These are phyloP conservation scores for Caenorhabditis virilis DNA, from an alignment of 2,888 invertebrate species.

Conservation along the genomic window DNA sequence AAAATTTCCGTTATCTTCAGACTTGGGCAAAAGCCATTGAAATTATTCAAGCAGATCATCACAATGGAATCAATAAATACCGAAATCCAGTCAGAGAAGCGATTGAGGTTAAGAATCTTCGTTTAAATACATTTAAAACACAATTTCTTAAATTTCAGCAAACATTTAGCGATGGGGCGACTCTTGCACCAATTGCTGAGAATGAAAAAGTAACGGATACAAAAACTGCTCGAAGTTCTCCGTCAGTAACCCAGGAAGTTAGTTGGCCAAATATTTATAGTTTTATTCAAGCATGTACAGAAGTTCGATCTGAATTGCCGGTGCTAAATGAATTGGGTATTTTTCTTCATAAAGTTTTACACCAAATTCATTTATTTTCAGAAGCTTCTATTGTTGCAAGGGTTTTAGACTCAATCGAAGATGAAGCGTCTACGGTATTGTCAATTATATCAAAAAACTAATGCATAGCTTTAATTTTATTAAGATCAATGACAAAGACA, in stretches of 20 bases:
- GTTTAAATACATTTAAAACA: too few relatives aligned
- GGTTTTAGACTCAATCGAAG: conserved; percentile 35
- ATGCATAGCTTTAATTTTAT: too few relatives aligned
- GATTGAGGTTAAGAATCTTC: too few relatives aligned
- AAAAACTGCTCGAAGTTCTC: conserved; percentile 4
- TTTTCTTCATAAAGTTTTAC: not conserved
- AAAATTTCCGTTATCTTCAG: not conserved
- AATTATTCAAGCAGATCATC: conserved; percentile 12
- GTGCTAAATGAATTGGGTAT: conserved; percentile 30
- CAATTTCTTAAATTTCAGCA: not conserved
- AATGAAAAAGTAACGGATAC: conserved; percentile 4
- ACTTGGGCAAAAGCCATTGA: conserved; percentile 11
- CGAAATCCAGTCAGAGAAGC: conserved; percentile 13
- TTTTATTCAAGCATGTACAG: conserved; percentile 17
- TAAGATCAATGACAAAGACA: conserved; percentile 17
- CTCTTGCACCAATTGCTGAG: too few relatives aligned
- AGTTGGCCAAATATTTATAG: conserved; percentile 22
- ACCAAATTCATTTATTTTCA: conserved; percentile 14
- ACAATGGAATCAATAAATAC: conserved; percentile 5
- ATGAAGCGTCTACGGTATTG: conserved; percentile 26
- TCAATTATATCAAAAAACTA: too few relatives aligned
- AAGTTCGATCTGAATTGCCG: conserved; percentile 15
- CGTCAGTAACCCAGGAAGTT: conserved; percentile 5
- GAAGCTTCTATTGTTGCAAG: conserved; percentile 33
- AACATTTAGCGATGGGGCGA: not conserved